Percentiles rank a stretch among this genome's conserved stretches.
These are phyloP conservation scores for Acanthococcus lagerstroemiae DNA, from an alignment of 2,888 invertebrate genomes.

Conservation along the genomic window DNA sequence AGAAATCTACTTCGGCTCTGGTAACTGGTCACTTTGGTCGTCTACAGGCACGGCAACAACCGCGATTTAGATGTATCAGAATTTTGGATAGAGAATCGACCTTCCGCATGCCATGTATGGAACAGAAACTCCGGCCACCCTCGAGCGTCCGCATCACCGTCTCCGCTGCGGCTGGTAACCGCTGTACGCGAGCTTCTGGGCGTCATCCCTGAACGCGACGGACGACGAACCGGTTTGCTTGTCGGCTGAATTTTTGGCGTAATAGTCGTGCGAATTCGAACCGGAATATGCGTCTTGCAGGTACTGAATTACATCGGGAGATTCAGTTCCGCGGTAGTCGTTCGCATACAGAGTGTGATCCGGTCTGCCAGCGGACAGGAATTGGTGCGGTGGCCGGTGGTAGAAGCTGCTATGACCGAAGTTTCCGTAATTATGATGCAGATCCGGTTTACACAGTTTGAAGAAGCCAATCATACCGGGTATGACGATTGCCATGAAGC, in stretches of 20 bases:
- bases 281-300: constrained; percentile 32
- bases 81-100: too few relatives aligned
- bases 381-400: constrained; percentile 50
- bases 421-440: constrained; percentile 45
- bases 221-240: constrained; percentile 19
- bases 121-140: too few relatives aligned
- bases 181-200: constrained; percentile 35
- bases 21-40: too few relatives aligned
- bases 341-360: constrained; percentile 13
- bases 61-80: too few relatives aligned
- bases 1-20: too few relatives aligned
- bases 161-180: constrained; percentile 33
- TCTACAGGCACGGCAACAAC: too few relatives aligned
- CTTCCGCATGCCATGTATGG: too few relatives aligned
- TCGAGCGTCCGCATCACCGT: too few relatives aligned
- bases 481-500: constrained; percentile 65
- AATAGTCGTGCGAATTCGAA: constrained; percentile 9
- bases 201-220: constrained; percentile 34
- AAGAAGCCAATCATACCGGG: constrained; percentile 77
- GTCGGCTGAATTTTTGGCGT: constrained; percentile 6
- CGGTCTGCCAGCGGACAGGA: constrained; percentile 51
- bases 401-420: constrained; percentile 43
- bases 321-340: constrained; percentile 11
- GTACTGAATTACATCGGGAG: constrained; percentile 31
- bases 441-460: constrained; percentile 52